Evolutionary conservation across 2,888 invertebrate species (phyloP).

Genomic region (Lapara coniferarum): DNA sequence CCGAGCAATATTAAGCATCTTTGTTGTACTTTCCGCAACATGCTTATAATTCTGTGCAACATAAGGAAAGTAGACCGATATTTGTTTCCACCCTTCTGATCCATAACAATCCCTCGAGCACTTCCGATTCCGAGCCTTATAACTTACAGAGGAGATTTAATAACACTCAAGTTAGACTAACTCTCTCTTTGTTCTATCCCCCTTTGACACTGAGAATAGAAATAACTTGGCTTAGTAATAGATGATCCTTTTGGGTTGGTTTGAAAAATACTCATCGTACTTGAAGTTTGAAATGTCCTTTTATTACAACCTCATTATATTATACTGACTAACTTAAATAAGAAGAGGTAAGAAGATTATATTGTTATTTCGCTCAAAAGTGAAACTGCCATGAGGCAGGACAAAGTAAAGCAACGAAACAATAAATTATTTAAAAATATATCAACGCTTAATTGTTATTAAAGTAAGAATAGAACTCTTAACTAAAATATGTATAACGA

Average conservation of each 20-base stretch:
- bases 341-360: too few relatives aligned
- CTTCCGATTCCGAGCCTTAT: constrained; percentile 15
- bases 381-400: too few relatives aligned
- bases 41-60: not conserved
- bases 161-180: constrained; percentile 6
- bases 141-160: constrained; percentile 12
- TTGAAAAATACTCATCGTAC: not conserved
- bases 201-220: not conserved
- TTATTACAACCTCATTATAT: not conserved
- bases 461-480: not conserved
- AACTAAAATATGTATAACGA: not conserved
- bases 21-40: not conserved
- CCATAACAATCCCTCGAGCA: constrained; percentile 13
- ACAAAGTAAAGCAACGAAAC: not conserved
- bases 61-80: constrained; percentile 6
- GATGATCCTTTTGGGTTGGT: not conserved
- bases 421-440: not conserved
- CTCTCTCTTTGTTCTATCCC: constrained; percentile 9
- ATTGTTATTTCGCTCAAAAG: too few relatives aligned
- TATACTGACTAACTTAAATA: too few relatives aligned
- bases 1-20: too few relatives aligned
- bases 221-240: not conserved
- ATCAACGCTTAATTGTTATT: not conserved
- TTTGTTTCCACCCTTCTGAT: not conserved
- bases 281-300: not conserved